Evolutionary conservation across 2,797 vertebrate species (phyloP), one percentile per base, ranked within the genome.

Genomic region (Protonibea diacanthus): DNA sequence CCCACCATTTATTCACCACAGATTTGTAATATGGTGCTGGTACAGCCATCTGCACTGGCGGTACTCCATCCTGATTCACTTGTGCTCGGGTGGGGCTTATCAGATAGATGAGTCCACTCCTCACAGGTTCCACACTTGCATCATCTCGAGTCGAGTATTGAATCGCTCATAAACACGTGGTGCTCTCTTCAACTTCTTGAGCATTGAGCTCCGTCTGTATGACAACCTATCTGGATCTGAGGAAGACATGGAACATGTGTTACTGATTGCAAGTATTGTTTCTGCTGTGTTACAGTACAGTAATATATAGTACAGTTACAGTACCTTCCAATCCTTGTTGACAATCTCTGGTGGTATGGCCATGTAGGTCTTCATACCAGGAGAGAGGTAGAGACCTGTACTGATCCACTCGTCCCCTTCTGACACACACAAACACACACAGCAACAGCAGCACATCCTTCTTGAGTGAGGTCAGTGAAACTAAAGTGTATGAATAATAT

Each of bases 161-260:
- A 94, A 95, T 0, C 70, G 93, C 53, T 94, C 85, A 44, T 93
- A 89, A 20, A 97, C 96, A 3, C 93, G 85, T 0, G 96, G 93
- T 0, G 97, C 96, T 25, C 97, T 95, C 88, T 91, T 95, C 83
- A 97, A 78, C 80, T n/a, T 92, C 90, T 3, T 60, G 47, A 8
- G 84, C 53, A 0, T 55, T 58, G 4, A 97, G 92, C n/a, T 64
- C 87, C 67, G 27, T 99, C 97, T 0, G 94, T 94, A 69, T 98
- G 97, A 86, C 97, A 98, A 47, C 97, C 96, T 2, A 97, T 94
- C 89, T 98, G 97, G 78, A 98, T 86, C 97, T 98, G 88, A 59
- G 53, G 53, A 76, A 12, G 2, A 83, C 10, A 78, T 5, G 5
- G 0, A 18, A 38, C 17, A 51, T 25, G 7, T 55, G 5, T 25